phyloP scores from a whole-genome alignment of 1,140 invertebrate genomes.

The Zaprionus ghesquierei region DNA sequence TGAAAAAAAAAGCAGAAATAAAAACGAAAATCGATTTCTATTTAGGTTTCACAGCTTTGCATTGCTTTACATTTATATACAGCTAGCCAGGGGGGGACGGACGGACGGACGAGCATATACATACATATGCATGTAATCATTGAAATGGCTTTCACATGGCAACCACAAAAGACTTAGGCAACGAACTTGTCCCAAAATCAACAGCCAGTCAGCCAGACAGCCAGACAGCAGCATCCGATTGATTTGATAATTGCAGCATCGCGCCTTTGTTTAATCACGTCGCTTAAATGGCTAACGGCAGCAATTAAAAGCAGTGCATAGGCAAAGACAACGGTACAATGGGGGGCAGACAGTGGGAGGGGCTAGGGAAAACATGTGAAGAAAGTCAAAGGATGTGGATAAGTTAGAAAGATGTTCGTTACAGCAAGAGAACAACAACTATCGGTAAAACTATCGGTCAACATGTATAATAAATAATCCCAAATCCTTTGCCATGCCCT shows the following conservation, averaged over 20 bases:
- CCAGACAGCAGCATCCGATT: constrained; percentile 32
- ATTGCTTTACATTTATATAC: constrained; percentile 61
- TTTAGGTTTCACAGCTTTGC: constrained; percentile 73
- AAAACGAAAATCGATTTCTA: constrained; percentile 72
- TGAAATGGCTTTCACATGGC: constrained; percentile 74
- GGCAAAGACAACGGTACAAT: not conserved
- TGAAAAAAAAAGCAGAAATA: constrained; percentile 12
- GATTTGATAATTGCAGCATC: constrained; percentile 74
- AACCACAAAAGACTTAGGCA: constrained; percentile 78
- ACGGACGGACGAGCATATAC: not conserved
- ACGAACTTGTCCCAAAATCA: constrained; percentile 76
- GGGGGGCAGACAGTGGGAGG: too few relatives aligned
- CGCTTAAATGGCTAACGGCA: constrained; percentile 19
- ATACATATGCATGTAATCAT: constrained; percentile 54
- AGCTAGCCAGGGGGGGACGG: not conserved
- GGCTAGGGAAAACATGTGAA: too few relatives aligned
- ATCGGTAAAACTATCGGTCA: too few relatives aligned
- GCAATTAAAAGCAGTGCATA: constrained; percentile 45
- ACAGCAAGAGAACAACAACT: too few relatives aligned
- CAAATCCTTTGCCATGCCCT: too few relatives aligned
- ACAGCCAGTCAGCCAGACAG: constrained; percentile 39
- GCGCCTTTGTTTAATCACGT: constrained; percentile 53
- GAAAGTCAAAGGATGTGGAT: too few relatives aligned
- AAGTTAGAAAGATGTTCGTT: too few relatives aligned
- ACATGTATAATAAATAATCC: too few relatives aligned